Evolutionary conservation across 2,888 invertebrate genomes (phyloP), one percentile per base, ranked within the genome.

Genomic region (Trachelus iudaicus): DNA sequence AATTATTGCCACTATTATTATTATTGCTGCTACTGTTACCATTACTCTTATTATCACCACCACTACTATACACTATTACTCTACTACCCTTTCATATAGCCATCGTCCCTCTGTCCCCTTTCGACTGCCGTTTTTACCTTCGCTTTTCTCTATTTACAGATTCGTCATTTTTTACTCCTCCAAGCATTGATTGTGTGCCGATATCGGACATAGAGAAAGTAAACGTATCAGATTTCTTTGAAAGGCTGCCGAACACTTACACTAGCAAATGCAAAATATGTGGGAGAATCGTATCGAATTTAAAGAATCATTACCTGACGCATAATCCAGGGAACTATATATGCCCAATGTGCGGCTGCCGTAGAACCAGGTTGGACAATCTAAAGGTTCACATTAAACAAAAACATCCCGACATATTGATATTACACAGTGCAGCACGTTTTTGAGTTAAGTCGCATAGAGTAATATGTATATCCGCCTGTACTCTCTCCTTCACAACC

Each of bases 201-300:
- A 80, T 87, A 81, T 81, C 82, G 83, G 85, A 84, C 81, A 83
- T 85, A 80, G 85, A 87, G 82, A 87, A 82, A 83, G 84, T 86
- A 81, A 85, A 86, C 81, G 80, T 87, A 77, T 87, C 86, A 77
- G 84, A 87, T 81, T 88, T 84, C 86, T 89, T 87, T 79, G 86
- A 84, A 82, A 89, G 86, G 81, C 76, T 87, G 80, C 86, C 88
- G 69, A 82, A 87, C 81, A 84, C 85, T 69, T 86, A 84, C 78
- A 82, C 84, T 82, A 86, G 86, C 83, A 85, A 87, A 83, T 90
- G 89, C 85, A 90, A 89, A 86, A 83, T 90, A 69, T 91, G 91
- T 83, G 89, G 89, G 73, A 88, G 90, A 82, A 84, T 90, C 40
- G 91, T 91, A 69, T 87, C 89, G 76, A 91, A 92, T 82, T 77